These are phyloP conservation scores for Cerastis leucographa DNA, from an alignment of 2,888 invertebrate species.

Conservation along the genomic window DNA sequence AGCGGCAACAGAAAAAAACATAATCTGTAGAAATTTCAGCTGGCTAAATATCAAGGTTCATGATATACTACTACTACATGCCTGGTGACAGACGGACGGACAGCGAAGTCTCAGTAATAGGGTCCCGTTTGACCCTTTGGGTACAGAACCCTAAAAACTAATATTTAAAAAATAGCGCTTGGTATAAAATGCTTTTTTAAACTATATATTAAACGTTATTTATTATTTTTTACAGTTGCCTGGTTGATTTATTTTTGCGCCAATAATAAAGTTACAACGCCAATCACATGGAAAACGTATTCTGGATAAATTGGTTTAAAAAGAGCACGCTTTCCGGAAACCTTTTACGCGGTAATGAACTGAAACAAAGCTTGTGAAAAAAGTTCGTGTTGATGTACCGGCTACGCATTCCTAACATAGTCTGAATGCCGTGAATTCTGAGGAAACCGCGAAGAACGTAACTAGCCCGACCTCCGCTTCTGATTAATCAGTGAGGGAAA, in stretches of 20 bases:
- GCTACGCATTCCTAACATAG: constrained; percentile 26
- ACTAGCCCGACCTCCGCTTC: constrained; percentile 47
- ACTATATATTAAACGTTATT: constrained; percentile 14
- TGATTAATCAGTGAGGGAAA: constrained; percentile 55
- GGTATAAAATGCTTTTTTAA: background rate
- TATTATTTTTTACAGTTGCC: constrained; percentile 2
- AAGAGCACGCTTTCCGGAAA: background rate
- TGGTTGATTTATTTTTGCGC: constrained; percentile 23
- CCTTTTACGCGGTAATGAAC: constrained; percentile 34
- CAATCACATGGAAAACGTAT: constrained; percentile 28
- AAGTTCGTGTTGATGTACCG: constrained; percentile 19
- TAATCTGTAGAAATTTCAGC: too few relatives aligned
- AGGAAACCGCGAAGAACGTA: constrained; percentile 32
- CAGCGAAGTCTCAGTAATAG: too few relatives aligned
- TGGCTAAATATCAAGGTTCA: too few relatives aligned
- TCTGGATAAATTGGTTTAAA: background rate
- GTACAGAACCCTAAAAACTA: too few relatives aligned
- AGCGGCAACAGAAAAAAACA: too few relatives aligned
- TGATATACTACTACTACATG: too few relatives aligned
- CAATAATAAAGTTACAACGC: constrained; percentile 13
- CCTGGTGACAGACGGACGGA: too few relatives aligned
- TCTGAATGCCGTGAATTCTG: constrained; percentile 17
- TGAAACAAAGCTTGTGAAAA: constrained; percentile 24
- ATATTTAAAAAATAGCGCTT: background rate
- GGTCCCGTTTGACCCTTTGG: too few relatives aligned